phyloP scores from a whole-genome alignment of 2,888 invertebrate genomes.

The Drosophila mayaguana region DNA sequence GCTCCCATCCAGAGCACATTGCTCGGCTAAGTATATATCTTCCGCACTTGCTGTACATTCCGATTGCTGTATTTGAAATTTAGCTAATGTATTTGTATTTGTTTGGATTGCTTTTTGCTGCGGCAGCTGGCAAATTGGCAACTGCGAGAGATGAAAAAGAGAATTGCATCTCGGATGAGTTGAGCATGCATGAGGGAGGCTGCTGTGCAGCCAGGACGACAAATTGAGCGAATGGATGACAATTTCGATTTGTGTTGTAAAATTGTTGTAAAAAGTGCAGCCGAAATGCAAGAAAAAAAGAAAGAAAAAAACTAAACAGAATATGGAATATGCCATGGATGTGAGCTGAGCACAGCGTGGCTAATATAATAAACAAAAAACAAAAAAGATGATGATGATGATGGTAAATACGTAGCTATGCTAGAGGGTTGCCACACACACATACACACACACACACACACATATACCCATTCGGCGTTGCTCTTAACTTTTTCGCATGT shows the following conservation, averaged over 20 bases:
- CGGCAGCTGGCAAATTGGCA: conserved; percentile 51
- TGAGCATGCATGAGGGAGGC: conserved; percentile 17
- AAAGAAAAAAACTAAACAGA: conserved; percentile 32
- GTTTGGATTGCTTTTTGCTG: conserved; percentile 24
- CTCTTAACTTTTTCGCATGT: conserved; percentile 60
- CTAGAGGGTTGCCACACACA: conserved; percentile 4
- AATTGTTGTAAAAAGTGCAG: conserved; percentile 77
- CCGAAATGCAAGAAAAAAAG: conserved; percentile 50
- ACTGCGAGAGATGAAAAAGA: conserved; percentile 36
- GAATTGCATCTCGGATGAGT: conserved; percentile 56
- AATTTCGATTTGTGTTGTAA: conserved; percentile 82
- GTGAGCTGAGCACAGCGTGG: conserved; percentile 18
- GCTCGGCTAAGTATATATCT: not conserved
- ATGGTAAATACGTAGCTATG: conserved; percentile 20
- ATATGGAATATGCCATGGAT: conserved; percentile 35
- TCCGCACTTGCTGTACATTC: no score
- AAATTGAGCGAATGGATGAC: conserved; percentile 84
- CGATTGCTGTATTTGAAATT: conserved; percentile 5
- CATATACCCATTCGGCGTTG: not conserved
- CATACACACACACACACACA: conserved; percentile 15
- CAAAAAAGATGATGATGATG: not conserved
- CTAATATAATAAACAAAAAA: conserved; percentile 31
- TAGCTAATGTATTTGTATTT: conserved; percentile 12
- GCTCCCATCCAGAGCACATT: not conserved
- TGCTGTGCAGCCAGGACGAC: conserved; percentile 67